These are phyloP conservation scores for Chiroxiphia lanceolata DNA, from an alignment of 2,797 vertebrate genomes.

Conservation along the genomic window DNA sequence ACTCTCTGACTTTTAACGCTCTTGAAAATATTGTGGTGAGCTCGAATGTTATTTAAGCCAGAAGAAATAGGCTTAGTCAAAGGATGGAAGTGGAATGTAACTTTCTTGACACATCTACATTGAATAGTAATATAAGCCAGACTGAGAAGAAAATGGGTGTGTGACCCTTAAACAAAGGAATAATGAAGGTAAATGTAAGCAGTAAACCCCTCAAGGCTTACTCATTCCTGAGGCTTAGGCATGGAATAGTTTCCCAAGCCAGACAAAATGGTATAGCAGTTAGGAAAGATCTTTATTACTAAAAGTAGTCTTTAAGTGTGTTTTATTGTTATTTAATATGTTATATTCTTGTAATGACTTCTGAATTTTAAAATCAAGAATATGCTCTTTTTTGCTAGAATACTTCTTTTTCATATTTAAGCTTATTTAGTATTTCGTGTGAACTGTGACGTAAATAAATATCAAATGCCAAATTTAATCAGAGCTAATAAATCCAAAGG, in stretches of 20 bases:
- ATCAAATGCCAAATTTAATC: background rate
- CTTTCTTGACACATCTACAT: background rate
- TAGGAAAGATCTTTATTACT: background rate
- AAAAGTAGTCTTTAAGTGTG: background rate
- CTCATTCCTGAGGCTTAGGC: rapidly evolving
- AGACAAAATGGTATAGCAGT: background rate
- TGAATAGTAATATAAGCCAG: background rate
- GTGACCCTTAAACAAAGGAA: background rate
- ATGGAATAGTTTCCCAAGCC: background rate
- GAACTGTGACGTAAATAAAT: background rate
- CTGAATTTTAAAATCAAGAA: background rate
- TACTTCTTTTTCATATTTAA: background rate
- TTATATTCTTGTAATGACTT: background rate
- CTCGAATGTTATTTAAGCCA: background rate
- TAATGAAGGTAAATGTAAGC: background rate
- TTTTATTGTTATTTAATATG: background rate
- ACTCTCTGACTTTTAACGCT: background rate
- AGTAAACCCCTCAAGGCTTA: background rate
- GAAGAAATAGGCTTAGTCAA: background rate
- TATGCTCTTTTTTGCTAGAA: background rate
- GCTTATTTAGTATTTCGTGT: background rate
- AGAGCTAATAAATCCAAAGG: background rate
- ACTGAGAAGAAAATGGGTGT: background rate
- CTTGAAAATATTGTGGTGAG: background rate
- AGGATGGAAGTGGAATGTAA: background rate